Conservation (phyloP, 2,797 vertebrate genomes). For the Alauda arvensis region DNA sequence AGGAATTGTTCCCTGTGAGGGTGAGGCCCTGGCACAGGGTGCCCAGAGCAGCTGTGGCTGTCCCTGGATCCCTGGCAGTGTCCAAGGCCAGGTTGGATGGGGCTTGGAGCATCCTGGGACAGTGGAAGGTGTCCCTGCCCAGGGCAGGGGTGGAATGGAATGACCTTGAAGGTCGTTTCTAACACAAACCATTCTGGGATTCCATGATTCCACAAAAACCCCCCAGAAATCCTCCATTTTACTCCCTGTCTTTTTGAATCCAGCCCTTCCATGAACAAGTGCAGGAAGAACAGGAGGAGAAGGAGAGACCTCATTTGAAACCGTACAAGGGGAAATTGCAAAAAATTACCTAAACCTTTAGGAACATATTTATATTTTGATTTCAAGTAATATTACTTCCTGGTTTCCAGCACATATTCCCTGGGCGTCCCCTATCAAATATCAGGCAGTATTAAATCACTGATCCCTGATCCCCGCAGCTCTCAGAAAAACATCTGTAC, state of each 20-base stretch:
- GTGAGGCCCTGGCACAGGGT: background rate
- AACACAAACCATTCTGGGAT: background rate
- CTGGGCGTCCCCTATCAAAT: conserved; percentile 63
- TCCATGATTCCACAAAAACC: background rate
- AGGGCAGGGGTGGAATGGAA: accelerated
- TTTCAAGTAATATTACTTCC: conserved; percentile 68
- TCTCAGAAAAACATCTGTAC: conserved; percentile 67
- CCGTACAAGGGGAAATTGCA: conserved; percentile 57
- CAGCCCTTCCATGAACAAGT: conserved; percentile 11
- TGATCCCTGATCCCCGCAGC: conserved; percentile 49
- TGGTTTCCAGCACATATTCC: conserved; percentile 58
- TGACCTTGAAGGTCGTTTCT: accelerated
- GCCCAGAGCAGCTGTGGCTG: background rate
- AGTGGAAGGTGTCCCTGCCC: background rate
- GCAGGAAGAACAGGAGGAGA: conserved; percentile 7
- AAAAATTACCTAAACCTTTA: conserved; percentile 68
- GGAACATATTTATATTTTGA: conserved; percentile 69
- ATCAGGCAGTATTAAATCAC: conserved; percentile 67
- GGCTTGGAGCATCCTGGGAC: accelerated
- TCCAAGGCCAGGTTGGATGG: accelerated
- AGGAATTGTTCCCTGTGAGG: background rate
- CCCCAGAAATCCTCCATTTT: background rate
- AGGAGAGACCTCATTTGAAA: conserved; percentile 29
- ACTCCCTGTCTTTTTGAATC: background rate
- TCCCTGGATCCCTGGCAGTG: background rate